Conservation (phyloP, 2,113 vertebrate genomes). For the Sakesphorus luctuosus region DNA sequence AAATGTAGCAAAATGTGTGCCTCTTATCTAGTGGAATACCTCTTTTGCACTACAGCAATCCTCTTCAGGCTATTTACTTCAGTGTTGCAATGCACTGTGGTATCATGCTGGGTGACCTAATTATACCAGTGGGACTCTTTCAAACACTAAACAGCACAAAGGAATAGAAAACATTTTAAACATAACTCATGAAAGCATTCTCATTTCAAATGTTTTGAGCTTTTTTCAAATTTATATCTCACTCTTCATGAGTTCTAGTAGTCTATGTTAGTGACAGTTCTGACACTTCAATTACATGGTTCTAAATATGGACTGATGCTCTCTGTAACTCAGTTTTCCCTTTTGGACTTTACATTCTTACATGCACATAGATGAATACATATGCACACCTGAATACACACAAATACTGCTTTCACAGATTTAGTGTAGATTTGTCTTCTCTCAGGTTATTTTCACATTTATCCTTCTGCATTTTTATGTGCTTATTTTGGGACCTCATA, state of each 20-base stretch:
- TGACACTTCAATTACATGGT: neutral
- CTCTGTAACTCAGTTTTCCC: neutral
- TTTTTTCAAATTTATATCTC: neutral
- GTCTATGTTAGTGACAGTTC: neutral
- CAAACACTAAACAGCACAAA: neutral
- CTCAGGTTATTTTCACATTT: neutral
- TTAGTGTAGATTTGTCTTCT: neutral
- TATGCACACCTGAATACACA: neutral
- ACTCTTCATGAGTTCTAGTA: neutral
- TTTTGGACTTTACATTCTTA: neutral
- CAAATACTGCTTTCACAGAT: neutral
- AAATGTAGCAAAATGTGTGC: neutral
- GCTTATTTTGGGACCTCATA: neutral
- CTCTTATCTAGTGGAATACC: neutral
- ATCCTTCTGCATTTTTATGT: neutral
- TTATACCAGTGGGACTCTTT: neutral
- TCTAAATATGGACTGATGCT: neutral
- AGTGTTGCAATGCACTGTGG: neutral
- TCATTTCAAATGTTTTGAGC: neutral
- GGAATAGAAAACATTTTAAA: neutral
- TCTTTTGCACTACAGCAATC: neutral
- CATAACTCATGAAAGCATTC: neutral
- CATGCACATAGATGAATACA: too few species aligned
- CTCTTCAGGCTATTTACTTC: neutral
- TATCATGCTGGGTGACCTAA: neutral